Conservation (phyloP, 2,888 invertebrate species). For the Callimorpha dominula region DNA sequence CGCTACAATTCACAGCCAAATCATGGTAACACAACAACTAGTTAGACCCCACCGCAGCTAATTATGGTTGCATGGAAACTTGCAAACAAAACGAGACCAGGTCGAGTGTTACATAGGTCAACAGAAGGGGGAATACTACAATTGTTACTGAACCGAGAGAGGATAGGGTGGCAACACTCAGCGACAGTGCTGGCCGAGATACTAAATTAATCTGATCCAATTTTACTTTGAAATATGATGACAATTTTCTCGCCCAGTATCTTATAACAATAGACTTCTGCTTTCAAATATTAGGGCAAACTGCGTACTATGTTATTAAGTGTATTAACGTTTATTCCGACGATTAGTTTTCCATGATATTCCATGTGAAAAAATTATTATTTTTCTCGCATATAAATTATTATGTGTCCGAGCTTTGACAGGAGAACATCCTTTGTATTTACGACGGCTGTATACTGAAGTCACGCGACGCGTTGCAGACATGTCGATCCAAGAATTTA, state of each 20-base stretch:
- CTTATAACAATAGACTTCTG: no score
- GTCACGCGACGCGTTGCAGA: no score
- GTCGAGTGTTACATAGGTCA: conserved; percentile 55
- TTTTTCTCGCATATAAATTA: no score
- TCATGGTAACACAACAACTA: conserved; percentile 29
- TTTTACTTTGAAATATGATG: not conserved
- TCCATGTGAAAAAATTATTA: no score
- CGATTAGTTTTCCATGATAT: no score
- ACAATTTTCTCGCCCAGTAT: not conserved
- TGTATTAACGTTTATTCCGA: no score
- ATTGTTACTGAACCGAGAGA: conserved; percentile 37
- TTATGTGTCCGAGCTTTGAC: no score
- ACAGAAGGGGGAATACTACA: conserved; percentile 36
- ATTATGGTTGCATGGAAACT: conserved; percentile 32
- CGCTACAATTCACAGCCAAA: conserved; percentile 19
- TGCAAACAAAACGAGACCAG: conserved; percentile 50
- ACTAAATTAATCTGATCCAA: conserved; percentile 8
- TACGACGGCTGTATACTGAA: no score
- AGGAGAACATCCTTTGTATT: no score
- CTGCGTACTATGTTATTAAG: no score
- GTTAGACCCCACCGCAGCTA: conserved; percentile 29
- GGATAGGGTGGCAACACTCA: not conserved
- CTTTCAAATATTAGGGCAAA: no score
- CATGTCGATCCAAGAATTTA: no score
- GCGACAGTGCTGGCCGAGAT: conserved; percentile 1